Evolutionary conservation across 2,113 vertebrate genomes (phyloP).

Genomic region (Ancistrus triradiatus): DNA sequence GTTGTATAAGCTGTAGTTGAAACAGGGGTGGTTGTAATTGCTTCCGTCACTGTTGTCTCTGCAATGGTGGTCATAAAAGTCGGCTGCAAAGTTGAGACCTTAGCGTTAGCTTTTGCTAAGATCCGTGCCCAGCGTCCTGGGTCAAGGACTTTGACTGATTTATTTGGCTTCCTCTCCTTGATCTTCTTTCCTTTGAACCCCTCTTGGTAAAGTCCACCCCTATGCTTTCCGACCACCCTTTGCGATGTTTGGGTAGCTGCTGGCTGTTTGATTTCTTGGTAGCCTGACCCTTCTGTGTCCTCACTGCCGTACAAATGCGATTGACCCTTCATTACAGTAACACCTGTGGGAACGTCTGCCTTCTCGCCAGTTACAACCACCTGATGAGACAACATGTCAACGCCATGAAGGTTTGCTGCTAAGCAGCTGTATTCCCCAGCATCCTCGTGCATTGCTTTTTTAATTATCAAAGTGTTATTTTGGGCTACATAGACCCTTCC

Average conservation of each 20-base stretch:
- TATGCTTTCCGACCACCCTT: constrained; percentile 46
- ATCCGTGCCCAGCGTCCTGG: constrained; percentile 67
- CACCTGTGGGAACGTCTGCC: constrained; percentile 36
- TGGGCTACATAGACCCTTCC: constrained; percentile 57
- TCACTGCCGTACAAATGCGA: constrained; percentile 28
- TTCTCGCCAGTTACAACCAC: constrained; percentile 57
- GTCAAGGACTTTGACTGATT: constrained; percentile 66
- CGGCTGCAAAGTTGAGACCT: constrained; percentile 42
- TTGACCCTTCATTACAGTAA: constrained; percentile 25
- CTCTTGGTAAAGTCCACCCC: constrained; percentile 28
- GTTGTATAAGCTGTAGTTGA: constrained; percentile 26
- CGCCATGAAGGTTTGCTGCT: constrained; percentile 69
- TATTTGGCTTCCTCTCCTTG: constrained; percentile 64
- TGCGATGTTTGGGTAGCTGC: constrained; percentile 54
- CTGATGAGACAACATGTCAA: constrained; percentile 68
- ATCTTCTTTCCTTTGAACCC: constrained; percentile 48
- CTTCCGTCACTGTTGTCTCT: constrained; percentile 7
- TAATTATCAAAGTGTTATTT: constrained; percentile 69
- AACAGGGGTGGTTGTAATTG: constrained; percentile 39
- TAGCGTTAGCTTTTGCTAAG: constrained; percentile 62
- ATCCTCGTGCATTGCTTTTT: constrained; percentile 58
- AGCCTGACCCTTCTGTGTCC: constrained; percentile 68
- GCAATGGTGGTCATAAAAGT: background rate
- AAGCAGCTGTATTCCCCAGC: constrained; percentile 73
- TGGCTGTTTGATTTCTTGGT: constrained; percentile 57